Evolutionary conservation across 2,113 vertebrate genomes (phyloP), one percentile per base, ranked within the genome.

Genomic region (Cariama cristata): DNA sequence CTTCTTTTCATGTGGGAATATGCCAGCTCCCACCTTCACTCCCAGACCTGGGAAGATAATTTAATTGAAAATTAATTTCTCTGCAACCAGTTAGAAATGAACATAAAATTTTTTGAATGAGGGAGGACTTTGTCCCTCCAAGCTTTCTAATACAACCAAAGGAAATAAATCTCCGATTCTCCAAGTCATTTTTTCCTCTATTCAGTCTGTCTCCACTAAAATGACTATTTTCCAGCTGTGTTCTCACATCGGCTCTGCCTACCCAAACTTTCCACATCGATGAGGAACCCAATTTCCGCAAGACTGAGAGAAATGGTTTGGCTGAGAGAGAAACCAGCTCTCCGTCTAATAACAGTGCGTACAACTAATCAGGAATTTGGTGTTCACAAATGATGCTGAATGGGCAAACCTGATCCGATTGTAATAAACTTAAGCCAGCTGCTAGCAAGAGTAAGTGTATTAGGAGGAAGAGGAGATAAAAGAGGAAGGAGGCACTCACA

Each of bases 151-250:
- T 68, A 47, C 21, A 86, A 92, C 3, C 13, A 83, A 88, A 76
- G 14, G 18, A 91, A 95, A 86, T 59, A 77, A 77, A 59, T 67
- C 56, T 79, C 32, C 1, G 3, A 50, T 63, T 47, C 32, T 86
- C n/a, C 44, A 81, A 77, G 75, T 90, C 3, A 50, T 52, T 92
- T 93, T 97, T 94, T 84, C 67, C 86, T 67, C 33, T 88, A 2
- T 50, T 88, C 75, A 35, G 26, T 66, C 62, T 17, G 4, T 71
- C 72, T 84, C 60, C 27, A 24, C 42, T 62, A 33, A 52, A 90
- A 92, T 52, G 77, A 92, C 38, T 62, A 21, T 86, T 96, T 96
- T 90, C 75, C 79, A 92, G 59, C 72, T 75, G 19, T 72, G n/a
- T 35, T 92, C 30, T 88, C 44, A 35, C 33, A 59, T 53, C 1